A percentile compares a stretch with the other conserved stretches of the same genome.
These are phyloP conservation scores for Arctocebus calabarensis DNA, from an alignment of 2,797 vertebrate species.

Conservation along the genomic window DNA sequence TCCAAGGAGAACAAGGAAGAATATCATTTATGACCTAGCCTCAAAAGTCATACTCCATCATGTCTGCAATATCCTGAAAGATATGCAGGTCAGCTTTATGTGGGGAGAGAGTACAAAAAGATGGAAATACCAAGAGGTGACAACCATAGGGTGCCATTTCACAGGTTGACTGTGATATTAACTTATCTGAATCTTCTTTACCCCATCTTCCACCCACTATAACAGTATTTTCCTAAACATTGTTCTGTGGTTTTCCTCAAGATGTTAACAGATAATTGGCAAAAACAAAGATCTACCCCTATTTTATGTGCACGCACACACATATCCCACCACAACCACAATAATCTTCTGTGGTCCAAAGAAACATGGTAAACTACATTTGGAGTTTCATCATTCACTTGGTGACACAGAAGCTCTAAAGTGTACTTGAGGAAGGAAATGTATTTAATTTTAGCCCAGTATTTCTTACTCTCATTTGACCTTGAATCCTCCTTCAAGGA, in stretches of 20 bases:
- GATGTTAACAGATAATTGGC: neutral
- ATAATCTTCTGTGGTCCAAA: neutral
- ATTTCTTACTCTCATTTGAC: conserved; percentile 36
- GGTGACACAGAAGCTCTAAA: neutral
- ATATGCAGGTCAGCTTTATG: neutral
- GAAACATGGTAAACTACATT: neutral
- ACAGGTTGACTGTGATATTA: neutral
- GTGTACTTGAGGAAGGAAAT: neutral
- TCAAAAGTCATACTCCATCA: neutral
- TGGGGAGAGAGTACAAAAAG: neutral
- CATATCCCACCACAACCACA: neutral
- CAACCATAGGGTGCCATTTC: neutral
- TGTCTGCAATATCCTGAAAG: neutral
- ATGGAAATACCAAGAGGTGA: neutral
- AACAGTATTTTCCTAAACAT: neutral
- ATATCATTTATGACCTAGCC: neutral
- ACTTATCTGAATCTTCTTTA: neutral
- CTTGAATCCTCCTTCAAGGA: neutral
- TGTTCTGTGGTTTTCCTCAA: conserved; percentile 24
- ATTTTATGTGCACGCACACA: neutral
- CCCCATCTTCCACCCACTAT: neutral
- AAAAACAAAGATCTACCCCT: neutral
- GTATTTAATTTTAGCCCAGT: neutral
- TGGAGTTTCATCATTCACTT: neutral
- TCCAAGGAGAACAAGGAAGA: neutral